Base-by-base conservation (phyloP, 2,797 vertebrate species). In the Chaetophractus vellerosus region DNA sequence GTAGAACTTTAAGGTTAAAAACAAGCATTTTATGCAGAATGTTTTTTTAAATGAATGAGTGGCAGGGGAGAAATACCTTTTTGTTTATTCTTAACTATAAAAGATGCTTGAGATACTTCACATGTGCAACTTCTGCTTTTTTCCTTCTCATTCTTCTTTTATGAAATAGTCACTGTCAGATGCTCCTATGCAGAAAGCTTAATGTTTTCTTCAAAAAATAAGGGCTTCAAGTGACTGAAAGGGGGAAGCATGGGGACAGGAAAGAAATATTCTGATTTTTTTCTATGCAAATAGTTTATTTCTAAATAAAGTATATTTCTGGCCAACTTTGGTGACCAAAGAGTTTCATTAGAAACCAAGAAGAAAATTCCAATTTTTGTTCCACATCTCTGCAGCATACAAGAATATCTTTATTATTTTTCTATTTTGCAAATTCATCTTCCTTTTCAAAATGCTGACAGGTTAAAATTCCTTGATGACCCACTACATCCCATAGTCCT, bases 1-100 rank as follows among this genome's bases (percentile, higher is more conserved):
- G 95, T 79, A 95, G 86, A 96, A 97, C 96, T 97, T 98, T 98
- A 97, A 98, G 97, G 96, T 96, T 96, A 97, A 98, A 97, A 98
- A 93, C 95, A 98, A 97, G 69, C 88, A 97, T 94, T 92, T 94
- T 96, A 90, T 94, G 97, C 86, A 96, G 88, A 92, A 96, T 45
- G 89, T 45, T 97, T 97, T 76, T 85, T 97, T 91, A 76, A 97
- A 97, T 59, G 92, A 78, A 71, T 94, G 81, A 97, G 97, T 93
- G 82, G 76, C n/a, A 84, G 50, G n/a, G 59, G 91, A 97, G 95
- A 95, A 97, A 98, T 96, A 45, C 57, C 61, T 93, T 94, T 91
- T 96, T 97, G 80, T 98, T 98, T 98, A 98, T 96, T 94, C 95
- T 96, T 85, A 92, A 91, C 88, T 81, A 93, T 97, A 96, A 98